Conservation (phyloP, 2,797 vertebrate species). For the Anableps anableps region DNA sequence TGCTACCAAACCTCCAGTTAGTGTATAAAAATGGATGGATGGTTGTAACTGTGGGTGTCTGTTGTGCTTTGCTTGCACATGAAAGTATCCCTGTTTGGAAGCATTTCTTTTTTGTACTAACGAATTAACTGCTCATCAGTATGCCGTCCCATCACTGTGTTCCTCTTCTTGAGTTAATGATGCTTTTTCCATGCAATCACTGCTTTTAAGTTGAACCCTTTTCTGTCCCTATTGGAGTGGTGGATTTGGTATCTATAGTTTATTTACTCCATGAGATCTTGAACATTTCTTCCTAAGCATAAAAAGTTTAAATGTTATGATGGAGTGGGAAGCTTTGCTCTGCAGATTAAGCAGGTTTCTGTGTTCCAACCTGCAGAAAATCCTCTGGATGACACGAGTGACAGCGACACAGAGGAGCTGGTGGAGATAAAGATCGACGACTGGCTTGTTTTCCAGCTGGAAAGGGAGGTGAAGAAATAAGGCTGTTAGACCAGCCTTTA, state of each 20-base stretch:
- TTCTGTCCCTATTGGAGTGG: too few relatives aligned
- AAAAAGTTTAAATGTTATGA: neutral
- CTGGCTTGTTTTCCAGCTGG: slow-evolving; percentile 88
- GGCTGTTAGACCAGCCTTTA: neutral
- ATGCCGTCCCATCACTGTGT: neutral
- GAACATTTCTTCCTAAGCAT: neutral
- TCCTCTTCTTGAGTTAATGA: neutral
- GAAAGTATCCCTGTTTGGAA: too few relatives aligned
- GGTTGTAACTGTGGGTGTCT: too few relatives aligned
- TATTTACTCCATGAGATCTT: neutral
- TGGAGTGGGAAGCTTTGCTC: neutral
- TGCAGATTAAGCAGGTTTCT: neutral
- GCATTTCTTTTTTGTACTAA: neutral
- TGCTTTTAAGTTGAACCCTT: neutral
- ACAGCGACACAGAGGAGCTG: slow-evolving; percentile 87
- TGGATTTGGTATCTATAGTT: neutral
- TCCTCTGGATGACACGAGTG: slow-evolving; percentile 83
- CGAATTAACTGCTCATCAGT: neutral
- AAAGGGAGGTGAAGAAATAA: slow-evolving; percentile 83
- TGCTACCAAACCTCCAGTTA: too few relatives aligned
- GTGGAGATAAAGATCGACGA: slow-evolving; percentile 88
- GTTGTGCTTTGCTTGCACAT: too few relatives aligned
- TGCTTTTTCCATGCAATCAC: neutral
- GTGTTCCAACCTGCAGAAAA: slow-evolving; percentile 58
- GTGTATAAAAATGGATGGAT: too few relatives aligned